phyloP scores from a whole-genome alignment of 2,113 vertebrate species.

The Petroica traversi region DNA sequence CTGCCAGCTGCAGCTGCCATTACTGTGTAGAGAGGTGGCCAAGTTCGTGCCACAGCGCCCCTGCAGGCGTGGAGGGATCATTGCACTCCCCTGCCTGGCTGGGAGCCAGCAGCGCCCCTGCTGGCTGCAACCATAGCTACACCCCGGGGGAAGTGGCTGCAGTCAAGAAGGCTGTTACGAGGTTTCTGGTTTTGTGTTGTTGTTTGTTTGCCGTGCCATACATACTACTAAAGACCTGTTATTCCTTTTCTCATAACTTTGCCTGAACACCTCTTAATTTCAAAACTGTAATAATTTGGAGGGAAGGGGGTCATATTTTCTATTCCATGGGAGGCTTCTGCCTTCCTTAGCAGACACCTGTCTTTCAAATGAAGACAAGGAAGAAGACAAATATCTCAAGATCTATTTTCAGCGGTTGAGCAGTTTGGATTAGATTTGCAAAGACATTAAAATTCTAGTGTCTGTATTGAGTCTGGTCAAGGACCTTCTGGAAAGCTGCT shows the following conservation, averaged over 20 bases:
- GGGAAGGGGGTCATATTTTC: neutral
- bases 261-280: neutral
- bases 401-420: neutral
- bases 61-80: neutral
- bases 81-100: rapidly evolving
- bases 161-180: too few relatives aligned
- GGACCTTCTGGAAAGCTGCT: neutral
- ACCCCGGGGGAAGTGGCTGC: too few relatives aligned
- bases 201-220: neutral
- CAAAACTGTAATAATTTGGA: neutral
- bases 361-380: neutral
- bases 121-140: rapidly evolving
- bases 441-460: neutral
- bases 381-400: neutral
- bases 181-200: neutral
- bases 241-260: neutral
- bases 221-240: neutral
- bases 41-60: neutral
- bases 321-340: neutral
- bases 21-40: too few relatives aligned
- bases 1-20: rapidly evolving
- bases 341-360: neutral
- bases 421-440: neutral
- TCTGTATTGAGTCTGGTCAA: neutral
- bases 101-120: neutral